phyloP scores from a whole-genome alignment of 2,797 vertebrate species.

The Neoniphon sammara region DNA sequence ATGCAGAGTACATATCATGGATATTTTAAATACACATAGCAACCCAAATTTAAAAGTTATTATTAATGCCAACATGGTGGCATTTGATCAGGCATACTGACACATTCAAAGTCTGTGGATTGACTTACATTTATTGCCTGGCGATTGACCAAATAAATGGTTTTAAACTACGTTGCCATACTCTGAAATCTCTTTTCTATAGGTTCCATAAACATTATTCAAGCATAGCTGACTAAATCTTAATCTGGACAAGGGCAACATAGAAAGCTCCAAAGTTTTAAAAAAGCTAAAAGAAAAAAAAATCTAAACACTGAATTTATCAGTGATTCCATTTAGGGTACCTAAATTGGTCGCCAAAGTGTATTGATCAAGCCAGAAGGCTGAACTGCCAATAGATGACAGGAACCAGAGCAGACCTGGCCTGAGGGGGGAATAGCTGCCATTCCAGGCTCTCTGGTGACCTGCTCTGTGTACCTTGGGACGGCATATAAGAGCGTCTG shows the following conservation, averaged over 20 bases:
- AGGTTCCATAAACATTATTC: not conserved
- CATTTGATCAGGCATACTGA: conserved; percentile 22
- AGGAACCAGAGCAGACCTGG: conserved; percentile 72
- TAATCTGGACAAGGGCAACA: not conserved
- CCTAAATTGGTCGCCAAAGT: conserved; percentile 21
- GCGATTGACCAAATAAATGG: not conserved
- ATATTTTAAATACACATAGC: conserved; percentile 62
- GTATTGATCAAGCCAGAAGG: conserved; percentile 38
- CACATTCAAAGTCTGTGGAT: not conserved
- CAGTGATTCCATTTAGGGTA: conserved; percentile 4
- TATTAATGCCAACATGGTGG: conserved; percentile 34
- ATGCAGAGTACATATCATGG: conserved; percentile 59
- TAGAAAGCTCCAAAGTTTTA: too few species aligned
- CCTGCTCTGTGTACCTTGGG: conserved; percentile 79
- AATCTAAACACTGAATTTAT: not conserved
- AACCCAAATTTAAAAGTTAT: conserved; percentile 39
- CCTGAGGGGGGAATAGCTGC: conserved; percentile 85
- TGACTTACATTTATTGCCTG: conserved; percentile 14
- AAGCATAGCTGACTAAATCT: not conserved
- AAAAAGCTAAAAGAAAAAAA: not conserved
- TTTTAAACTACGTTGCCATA: not conserved
- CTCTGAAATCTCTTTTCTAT: not conserved
- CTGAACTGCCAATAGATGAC: conserved; percentile 47
- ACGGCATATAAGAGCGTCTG: conserved; percentile 62
- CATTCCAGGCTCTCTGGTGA: conserved; percentile 84